Conservation (phyloP, 1,140 invertebrate species). For the Bursaphelenchus mucronatus region DNA sequence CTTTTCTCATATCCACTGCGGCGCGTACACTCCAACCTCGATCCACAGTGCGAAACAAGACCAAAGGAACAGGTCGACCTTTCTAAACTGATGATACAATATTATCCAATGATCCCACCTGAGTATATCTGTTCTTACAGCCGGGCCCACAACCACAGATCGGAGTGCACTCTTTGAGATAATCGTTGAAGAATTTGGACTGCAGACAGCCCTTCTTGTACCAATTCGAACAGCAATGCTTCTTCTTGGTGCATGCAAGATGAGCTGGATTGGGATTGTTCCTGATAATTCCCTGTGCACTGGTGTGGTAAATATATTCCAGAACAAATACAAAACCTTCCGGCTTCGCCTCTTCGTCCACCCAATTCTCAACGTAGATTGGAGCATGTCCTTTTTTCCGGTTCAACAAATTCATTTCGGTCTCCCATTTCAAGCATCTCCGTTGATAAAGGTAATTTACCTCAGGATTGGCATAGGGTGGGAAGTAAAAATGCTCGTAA, state of each 20-base stretch:
- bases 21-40: slow-evolving; percentile 33
- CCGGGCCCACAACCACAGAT: slow-evolving; percentile 26
- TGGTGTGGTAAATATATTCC: slow-evolving; percentile 20
- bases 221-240: slow-evolving; percentile 30
- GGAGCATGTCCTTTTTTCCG: slow-evolving; percentile 26
- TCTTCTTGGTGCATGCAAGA: slow-evolving; percentile 5
- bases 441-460: too few species aligned
- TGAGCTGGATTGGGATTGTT: background rate
- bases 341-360: slow-evolving; percentile 36
- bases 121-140: slow-evolving; percentile 33
- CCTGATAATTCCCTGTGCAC: background rate
- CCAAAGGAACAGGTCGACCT: slow-evolving; percentile 36
- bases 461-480: too few species aligned
- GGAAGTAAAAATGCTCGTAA: too few species aligned
- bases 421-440: slow-evolving; percentile 33
- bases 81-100: slow-evolving; percentile 14
- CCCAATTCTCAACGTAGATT: slow-evolving; percentile 46
- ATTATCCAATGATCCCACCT: slow-evolving; percentile 2
- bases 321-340: slow-evolving; percentile 32
- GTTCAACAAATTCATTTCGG: slow-evolving; percentile 31
- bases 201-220: background rate
- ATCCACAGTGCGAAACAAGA: slow-evolving; percentile 36
- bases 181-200: slow-evolving; percentile 3
- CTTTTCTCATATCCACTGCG: slow-evolving; percentile 11
- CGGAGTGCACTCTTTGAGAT: slow-evolving; percentile 35